phyloP scores from a whole-genome alignment of 2,797 vertebrate genomes.

The Hydrophis major region DNA sequence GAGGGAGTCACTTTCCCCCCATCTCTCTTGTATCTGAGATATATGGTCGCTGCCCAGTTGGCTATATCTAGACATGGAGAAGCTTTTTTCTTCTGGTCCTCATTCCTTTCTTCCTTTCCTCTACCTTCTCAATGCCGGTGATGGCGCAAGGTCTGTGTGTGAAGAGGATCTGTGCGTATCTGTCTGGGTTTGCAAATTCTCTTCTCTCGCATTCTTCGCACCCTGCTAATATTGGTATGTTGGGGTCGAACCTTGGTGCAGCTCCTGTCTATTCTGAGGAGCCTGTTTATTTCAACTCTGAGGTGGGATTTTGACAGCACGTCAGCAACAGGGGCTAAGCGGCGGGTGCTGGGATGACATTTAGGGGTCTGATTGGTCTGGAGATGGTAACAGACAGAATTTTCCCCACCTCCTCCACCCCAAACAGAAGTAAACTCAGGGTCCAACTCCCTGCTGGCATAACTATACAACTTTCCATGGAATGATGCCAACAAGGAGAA shows the following conservation, averaged over 20 bases:
- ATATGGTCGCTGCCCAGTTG: too few species aligned
- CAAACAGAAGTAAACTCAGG: neutral
- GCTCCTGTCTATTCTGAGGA: constrained; percentile 31
- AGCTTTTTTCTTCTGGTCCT: neutral
- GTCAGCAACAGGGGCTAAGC: neutral
- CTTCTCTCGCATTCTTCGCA: constrained; percentile 24
- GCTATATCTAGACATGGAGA: neutral
- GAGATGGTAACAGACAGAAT: neutral
- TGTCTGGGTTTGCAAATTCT: neutral
- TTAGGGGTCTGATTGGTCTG: constrained; percentile 14
- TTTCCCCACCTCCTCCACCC: neutral
- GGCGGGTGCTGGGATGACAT: neutral
- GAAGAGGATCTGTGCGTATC: neutral
- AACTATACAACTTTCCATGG: constrained; percentile 11
- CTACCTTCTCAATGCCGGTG: neutral
- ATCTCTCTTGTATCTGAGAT: neutral
- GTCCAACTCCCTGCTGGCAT: constrained; percentile 28
- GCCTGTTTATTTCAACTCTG: constrained; percentile 13
- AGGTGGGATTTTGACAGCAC: constrained; percentile 19
- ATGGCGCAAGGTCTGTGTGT: neutral
- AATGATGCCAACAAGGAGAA: constrained; percentile 3
- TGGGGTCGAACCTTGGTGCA: constrained; percentile 41
- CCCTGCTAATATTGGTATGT: constrained; percentile 11
- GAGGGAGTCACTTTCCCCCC: too few species aligned
- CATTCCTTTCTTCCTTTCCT: neutral